A percentile compares a stretch with the other conserved stretches of the same genome.
phyloP scores from a whole-genome alignment of 1,140 invertebrate species.

The Lordiphosa clarofinis region DNA sequence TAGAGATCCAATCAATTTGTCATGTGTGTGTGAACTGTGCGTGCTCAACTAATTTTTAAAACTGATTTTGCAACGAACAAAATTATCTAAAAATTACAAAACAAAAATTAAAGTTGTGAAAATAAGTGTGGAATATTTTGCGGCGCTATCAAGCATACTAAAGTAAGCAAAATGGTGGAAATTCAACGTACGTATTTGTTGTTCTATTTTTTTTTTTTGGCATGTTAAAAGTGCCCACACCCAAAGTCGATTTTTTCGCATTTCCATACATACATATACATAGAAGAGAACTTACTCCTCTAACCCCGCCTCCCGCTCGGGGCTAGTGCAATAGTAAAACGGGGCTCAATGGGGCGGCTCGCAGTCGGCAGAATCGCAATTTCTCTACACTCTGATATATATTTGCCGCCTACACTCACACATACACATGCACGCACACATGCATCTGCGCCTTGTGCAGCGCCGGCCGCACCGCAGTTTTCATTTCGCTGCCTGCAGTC shows the following conservation, averaged over 20 bases:
- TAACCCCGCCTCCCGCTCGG: conserved; percentile 3
- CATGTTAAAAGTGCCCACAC: conserved; percentile 59
- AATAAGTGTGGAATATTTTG: conserved; percentile 42
- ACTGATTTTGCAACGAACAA: conserved; percentile 55
- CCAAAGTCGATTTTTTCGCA: conserved; percentile 70
- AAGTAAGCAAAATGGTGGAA: conserved; percentile 45
- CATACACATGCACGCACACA: conserved; percentile 13
- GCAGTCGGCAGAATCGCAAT: conserved; percentile 46
- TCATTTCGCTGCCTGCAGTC: conserved; percentile 47
- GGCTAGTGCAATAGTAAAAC: conserved; percentile 46
- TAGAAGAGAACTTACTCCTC: conserved; percentile 1
- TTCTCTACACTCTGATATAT: conserved; percentile 65
- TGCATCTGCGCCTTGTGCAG: conserved; percentile 47
- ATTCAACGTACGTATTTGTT: conserved; percentile 29
- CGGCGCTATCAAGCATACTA: conserved; percentile 29
- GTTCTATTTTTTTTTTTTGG: conserved; percentile 23
- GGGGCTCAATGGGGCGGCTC: conserved; percentile 54
- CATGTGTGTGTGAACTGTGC: conserved; percentile 34
- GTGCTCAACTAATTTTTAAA: conserved; percentile 56
- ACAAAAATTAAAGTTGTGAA: conserved; percentile 26
- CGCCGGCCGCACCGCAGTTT: conserved; percentile 48
- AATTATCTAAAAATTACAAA: conserved; percentile 25
- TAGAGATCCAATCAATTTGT: conserved; percentile 33
- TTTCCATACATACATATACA: conserved; percentile 26
- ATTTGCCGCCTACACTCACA: conserved; percentile 63